Evolutionary conservation across 2,888 invertebrate genomes (phyloP), one percentile per base, ranked within the genome.

Genomic region (Amiota minor): DNA sequence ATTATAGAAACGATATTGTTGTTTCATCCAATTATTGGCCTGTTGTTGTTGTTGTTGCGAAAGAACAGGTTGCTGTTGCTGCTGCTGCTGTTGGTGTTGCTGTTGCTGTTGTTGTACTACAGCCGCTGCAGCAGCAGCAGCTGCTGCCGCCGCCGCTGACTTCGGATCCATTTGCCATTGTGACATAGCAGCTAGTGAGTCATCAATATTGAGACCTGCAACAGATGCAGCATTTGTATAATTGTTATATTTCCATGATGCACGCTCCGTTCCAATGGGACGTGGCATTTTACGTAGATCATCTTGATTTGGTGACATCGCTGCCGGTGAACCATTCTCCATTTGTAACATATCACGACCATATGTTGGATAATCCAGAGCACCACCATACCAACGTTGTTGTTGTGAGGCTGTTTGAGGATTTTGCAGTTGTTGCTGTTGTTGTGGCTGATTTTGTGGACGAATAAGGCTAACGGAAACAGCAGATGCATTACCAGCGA

Each of bases 211-310:
- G 1, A 88, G 77, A 2, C 79, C 79, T 46, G 56, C 76, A 69
- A 74, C 80, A 69, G 70, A 76, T 67, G 59, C 81, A 74, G 86
- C 86, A 73, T 85, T 88, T 46, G 86, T 83, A 74, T 87, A 89
- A 77, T 88, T 88, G 71, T 88, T 88, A 74, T 87, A 89, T 74
- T 89, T 89, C 89, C 89, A 89, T 68, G 89, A 89, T 16, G 89
- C 82, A 82, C 96, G 92, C 90, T 96, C 96, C 0, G 95, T 96
- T 79, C 96, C 96, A 88, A 96, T 96, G 70, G 96, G 96, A 6
- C 94, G 86, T 71, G 94, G 93, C 80, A 90, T 90, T 83, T 90
- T 90, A 49, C 90, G 87, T 79, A 88, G 86, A 80, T 90, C 90
- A 74, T 90, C 90, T 53, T 79, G 78, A 74, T 89, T 90, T 12